Percentiles rank a stretch among this genome's conserved stretches.
These are phyloP conservation scores for Lipotes vexillifer DNA, from an alignment of 2,113 vertebrate genomes.

Conservation along the genomic window DNA sequence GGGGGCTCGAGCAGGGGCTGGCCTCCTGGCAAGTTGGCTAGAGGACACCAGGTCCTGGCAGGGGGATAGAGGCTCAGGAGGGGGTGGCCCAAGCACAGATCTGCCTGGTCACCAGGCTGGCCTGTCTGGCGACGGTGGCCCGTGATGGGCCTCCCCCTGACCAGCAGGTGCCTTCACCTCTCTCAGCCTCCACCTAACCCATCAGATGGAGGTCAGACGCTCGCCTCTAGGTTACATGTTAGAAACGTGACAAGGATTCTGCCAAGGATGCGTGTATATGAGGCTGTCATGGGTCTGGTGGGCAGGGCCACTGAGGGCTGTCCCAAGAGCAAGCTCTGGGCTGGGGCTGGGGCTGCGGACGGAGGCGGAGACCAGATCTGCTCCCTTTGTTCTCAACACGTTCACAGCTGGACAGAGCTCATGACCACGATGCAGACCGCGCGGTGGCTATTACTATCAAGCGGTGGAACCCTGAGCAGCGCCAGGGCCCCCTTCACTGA, in stretches of 20 bases:
- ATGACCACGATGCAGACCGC: too few relatives aligned
- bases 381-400: not conserved
- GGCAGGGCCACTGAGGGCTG: rapidly evolving
- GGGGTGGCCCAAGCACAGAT: too few relatives aligned
- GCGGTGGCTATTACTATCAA: not conserved
- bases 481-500: not conserved
- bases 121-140: not conserved
- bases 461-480: not conserved
- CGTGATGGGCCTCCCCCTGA: rapidly evolving
- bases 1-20: not conserved
- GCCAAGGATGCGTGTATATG: too few relatives aligned
- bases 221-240: not conserved
- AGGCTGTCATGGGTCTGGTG: not conserved
- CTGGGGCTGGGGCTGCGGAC: not conserved
- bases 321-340: not conserved
- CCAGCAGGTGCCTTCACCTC: rapidly evolving
- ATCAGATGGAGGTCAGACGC: rapidly evolving
- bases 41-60: not conserved
- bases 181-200: not conserved
- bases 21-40: not conserved
- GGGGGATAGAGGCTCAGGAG: not conserved
- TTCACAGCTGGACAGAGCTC: not conserved
- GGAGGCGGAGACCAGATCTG: not conserved
- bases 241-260: rapidly evolving
- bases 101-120: not conserved